These are phyloP conservation scores for Galendromus occidentalis DNA, from an alignment of 1,140 invertebrate species.

Conservation along the genomic window DNA sequence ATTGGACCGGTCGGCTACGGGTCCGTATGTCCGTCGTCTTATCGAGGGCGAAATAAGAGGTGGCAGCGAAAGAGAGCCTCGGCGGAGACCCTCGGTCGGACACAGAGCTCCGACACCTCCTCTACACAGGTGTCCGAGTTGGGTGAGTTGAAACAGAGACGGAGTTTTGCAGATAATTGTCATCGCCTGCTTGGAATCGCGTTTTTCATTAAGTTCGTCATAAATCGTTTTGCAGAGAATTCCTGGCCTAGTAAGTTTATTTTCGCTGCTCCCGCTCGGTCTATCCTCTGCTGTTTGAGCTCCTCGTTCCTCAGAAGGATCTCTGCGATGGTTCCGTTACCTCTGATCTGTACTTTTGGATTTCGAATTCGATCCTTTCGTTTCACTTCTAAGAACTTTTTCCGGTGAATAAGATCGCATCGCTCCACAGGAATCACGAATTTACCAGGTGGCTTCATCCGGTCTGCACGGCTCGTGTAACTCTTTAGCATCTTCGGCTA, in stretches of 20 bases:
- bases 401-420: too few species aligned
- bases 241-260: too few species aligned
- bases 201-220: not conserved
- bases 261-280: not conserved
- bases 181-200: not conserved
- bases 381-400: too few species aligned
- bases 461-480: constrained; percentile 27
- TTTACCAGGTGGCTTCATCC: constrained; percentile 41
- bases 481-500: not conserved
- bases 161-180: too few species aligned
- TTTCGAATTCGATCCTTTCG: too few species aligned
- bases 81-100: constrained; percentile 27
- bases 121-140: constrained; percentile 39
- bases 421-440: constrained; percentile 83
- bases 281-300: not conserved
- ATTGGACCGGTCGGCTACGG: constrained; percentile 53
- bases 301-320: too few species aligned
- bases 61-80: constrained; percentile 28
- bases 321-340: too few species aligned
- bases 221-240: too few species aligned
- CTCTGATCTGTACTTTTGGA: too few species aligned
- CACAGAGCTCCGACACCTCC: constrained; percentile 63
- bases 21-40: constrained; percentile 81
- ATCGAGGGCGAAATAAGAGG: constrained; percentile 47
- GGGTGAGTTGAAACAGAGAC: constrained; percentile 20